phyloP scores from a whole-genome alignment of 2,888 invertebrate species.

The Scotopteryx bipunctaria region DNA sequence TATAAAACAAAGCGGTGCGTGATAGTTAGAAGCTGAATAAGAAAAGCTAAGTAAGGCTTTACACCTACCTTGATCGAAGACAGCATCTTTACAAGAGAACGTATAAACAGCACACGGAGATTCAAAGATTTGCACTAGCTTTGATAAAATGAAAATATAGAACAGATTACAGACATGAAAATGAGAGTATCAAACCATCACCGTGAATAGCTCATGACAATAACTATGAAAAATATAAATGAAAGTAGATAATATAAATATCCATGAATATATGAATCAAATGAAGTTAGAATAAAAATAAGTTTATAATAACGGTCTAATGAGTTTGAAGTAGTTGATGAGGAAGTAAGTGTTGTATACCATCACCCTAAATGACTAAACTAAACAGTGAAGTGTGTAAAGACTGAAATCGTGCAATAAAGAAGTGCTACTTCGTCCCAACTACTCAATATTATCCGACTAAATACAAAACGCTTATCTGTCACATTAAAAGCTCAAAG shows the following conservation, averaged over 20 bases:
- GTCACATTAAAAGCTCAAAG: conserved; percentile 48
- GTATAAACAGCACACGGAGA: conserved; percentile 42
- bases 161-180: conserved; percentile 55
- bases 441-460: conserved; percentile 49
- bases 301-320: conserved; percentile 11
- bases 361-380: conserved; percentile 61
- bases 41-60: conserved; percentile 51
- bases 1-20: conserved; percentile 38
- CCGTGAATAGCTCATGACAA: conserved; percentile 62
- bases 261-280: conserved; percentile 25
- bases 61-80: conserved; percentile 71
- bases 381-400: conserved; percentile 46
- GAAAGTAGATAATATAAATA: conserved; percentile 20
- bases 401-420: conserved; percentile 65
- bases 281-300: conserved; percentile 26
- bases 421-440: conserved; percentile 67
- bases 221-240: conserved; percentile 18
- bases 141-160: conserved; percentile 39
- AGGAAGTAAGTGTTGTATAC: conserved; percentile 47
- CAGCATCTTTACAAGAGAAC: conserved; percentile 52
- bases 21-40: conserved; percentile 49
- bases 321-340: conserved; percentile 32
- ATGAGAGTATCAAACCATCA: conserved; percentile 80
- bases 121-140: conserved; percentile 32
- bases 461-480: conserved; percentile 31